phyloP scores from a whole-genome alignment of 2,113 vertebrate genomes.

The Copsychus sechellarum region DNA sequence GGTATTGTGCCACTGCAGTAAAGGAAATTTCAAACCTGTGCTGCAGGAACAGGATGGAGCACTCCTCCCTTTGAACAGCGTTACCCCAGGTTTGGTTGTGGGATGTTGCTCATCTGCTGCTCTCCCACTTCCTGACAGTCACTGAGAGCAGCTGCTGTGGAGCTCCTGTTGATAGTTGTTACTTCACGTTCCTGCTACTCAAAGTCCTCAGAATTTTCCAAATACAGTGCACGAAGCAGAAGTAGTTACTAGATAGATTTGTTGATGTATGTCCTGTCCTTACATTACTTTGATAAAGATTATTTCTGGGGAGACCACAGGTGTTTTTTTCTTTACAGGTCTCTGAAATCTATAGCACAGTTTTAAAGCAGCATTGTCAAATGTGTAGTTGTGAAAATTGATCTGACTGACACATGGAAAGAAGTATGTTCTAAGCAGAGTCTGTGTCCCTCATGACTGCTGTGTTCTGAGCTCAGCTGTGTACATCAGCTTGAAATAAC shows the following conservation, averaged over 20 bases:
- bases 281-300: constrained; percentile 16
- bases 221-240: fast-evolving
- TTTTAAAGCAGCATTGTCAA: neutral
- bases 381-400: neutral
- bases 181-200: neutral
- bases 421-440: neutral
- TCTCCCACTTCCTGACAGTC: constrained; percentile 16
- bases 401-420: neutral
- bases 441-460: neutral
- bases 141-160: constrained; percentile 18
- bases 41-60: constrained; percentile 3
- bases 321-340: neutral
- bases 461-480: neutral
- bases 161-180: constrained; percentile 10
- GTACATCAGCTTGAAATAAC: neutral
- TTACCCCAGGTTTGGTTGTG: neutral
- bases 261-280: neutral
- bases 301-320: neutral
- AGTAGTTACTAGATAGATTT: neutral
- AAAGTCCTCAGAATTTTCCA: constrained; percentile 3
- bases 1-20: constrained; percentile 36
- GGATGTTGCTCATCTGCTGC: neutral
- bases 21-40: neutral
- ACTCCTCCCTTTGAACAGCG: neutral
- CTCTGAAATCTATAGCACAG: neutral